Conservation (phyloP, 2,113 vertebrate species). For the Cyrtonyx montezumae region DNA sequence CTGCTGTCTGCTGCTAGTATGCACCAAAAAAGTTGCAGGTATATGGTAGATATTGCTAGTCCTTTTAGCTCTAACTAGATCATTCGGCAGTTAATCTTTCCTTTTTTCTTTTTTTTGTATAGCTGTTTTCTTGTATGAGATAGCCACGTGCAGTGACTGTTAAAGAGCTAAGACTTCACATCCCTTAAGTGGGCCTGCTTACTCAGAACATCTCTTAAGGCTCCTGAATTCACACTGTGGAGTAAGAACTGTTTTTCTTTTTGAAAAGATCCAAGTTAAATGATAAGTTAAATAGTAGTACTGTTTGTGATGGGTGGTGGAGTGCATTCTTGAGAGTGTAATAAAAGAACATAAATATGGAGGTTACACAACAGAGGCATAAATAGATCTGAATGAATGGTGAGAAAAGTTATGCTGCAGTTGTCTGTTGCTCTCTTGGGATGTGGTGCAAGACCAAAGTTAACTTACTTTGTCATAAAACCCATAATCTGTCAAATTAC, state of each 20-base stretch:
- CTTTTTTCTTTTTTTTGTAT: accelerated
- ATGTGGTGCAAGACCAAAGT: neutral
- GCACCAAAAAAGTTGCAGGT: neutral
- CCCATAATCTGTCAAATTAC: conserved; percentile 21
- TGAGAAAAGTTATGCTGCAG: neutral
- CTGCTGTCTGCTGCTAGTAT: neutral
- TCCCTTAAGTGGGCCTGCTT: too few relatives aligned
- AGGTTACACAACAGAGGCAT: neutral
- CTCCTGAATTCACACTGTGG: neutral
- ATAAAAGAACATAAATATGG: neutral
- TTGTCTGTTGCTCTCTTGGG: conserved; percentile 1
- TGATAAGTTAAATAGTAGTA: neutral
- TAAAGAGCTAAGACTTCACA: neutral
- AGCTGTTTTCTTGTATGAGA: neutral
- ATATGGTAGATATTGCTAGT: neutral
- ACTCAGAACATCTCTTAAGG: neutral
- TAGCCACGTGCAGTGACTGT: too few relatives aligned
- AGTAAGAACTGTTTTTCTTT: neutral
- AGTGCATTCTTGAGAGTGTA: neutral
- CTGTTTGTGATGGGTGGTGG: neutral
- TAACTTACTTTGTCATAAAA: conserved; percentile 29
- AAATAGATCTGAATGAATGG: neutral
- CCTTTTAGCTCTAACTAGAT: neutral
- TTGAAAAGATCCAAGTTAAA: neutral
- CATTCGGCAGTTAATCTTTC: neutral